Evolutionary conservation across 2,888 invertebrate genomes (phyloP), one percentile per base, ranked within the genome.

Genomic region (Papilio elwesi): DNA sequence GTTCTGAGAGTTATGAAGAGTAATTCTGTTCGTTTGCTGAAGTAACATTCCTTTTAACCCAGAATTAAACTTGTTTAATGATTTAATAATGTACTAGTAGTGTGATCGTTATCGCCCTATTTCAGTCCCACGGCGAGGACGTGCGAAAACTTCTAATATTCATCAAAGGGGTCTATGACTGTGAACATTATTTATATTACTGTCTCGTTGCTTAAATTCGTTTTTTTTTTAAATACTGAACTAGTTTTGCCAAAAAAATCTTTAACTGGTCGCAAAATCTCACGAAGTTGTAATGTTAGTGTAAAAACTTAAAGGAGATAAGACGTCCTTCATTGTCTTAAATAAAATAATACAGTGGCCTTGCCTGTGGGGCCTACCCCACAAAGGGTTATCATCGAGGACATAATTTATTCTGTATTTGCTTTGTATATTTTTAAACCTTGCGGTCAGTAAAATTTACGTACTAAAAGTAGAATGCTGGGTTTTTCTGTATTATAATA

Each of bases 101-200:
- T 26, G n/a, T 16, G 70, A 64, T 70, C 47, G 47, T 53, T 63
- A 53, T 69, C 51, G 38, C 49, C 12, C 62, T 62, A 62, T 51
- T 69, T 62, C 48, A 43, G 70, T 51, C 63, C 43, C 70, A 70
- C 63, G 70, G 53, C 12, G 7, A n/a, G 48, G 36, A 70, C 53
- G 64, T 70, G 70, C 36, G 12, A 70, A 55, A 64, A 70, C 53
- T 70, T 51, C 16, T 36, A 52, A 62, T 65, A 36, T 26, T 51
- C 13, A 64, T 49, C 36, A n/a, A 51, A 51, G 51, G 15, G 38
- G 59, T 59, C 68, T 59, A 68, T 49, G 59, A 49, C 49, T 49
- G 57, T 0, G 26, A 26, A 49, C 15, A 64, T 64, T 48, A 43
- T 59, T 38, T 59, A 38, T 26, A 59, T 59, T n/a, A 47, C 62